Conservation (phyloP, 2,888 invertebrate genomes). For the Nemapogon koenigi region DNA sequence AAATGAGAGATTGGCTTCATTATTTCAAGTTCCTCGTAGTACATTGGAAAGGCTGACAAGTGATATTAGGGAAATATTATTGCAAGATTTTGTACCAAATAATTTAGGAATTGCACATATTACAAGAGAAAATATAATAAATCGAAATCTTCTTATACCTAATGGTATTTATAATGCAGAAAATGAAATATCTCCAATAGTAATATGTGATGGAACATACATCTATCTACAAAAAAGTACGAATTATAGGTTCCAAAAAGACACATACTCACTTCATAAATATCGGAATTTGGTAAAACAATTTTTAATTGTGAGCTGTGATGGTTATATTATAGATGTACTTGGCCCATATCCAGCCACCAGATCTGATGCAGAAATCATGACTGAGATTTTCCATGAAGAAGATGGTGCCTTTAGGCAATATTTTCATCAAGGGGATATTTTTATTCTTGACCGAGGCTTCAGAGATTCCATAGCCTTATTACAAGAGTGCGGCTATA, state of each 20-base stretch:
- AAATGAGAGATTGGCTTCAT: background rate
- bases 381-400: background rate
- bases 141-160: background rate
- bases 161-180: background rate
- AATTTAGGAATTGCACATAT: too few species aligned
- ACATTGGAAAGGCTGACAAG: background rate
- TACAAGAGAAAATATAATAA: background rate
- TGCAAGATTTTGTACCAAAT: too few species aligned
- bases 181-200: background rate
- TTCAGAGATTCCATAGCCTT: constrained; percentile 10
- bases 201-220: background rate
- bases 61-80: background rate
- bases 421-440: constrained; percentile 12
- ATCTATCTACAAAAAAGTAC: background rate
- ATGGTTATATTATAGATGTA: background rate
- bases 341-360: background rate
- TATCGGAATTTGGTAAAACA: background rate
- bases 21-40: background rate
- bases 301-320: background rate
- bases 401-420: background rate
- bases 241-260: background rate
- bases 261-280: background rate
- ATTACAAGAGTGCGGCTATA: constrained; percentile 10
- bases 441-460: constrained; percentile 11
- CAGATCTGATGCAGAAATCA: background rate